A percentile compares a stretch with the other conserved stretches of the same genome.
phyloP scores from a whole-genome alignment of 2,797 vertebrate species.

The Chloroceryle amazona region DNA sequence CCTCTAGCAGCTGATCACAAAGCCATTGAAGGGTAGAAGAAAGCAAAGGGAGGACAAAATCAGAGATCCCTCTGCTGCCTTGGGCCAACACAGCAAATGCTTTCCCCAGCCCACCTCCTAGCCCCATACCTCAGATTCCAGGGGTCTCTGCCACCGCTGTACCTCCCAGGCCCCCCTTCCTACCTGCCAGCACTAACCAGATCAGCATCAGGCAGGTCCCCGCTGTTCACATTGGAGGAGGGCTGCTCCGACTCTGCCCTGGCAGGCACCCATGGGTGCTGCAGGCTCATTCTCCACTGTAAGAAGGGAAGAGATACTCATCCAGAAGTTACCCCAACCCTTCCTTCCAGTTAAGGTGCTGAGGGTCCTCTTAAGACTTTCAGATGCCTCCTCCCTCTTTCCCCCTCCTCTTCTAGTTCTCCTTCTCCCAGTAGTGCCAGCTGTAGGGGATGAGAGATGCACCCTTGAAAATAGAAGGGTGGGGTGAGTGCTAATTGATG shows the following conservation, averaged over 20 bases:
- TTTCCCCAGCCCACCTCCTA: background rate
- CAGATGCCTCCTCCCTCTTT: conserved; percentile 3
- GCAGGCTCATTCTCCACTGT: conserved; percentile 39
- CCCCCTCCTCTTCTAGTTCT: background rate
- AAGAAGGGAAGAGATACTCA: background rate
- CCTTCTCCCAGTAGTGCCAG: background rate
- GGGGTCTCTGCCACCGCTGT: background rate
- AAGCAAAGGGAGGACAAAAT: background rate
- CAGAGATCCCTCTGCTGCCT: background rate
- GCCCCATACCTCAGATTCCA: fast-evolving
- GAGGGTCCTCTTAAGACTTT: background rate
- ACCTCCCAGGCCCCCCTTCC: background rate
- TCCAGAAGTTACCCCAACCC: background rate
- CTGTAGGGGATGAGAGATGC: background rate
- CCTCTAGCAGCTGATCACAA: background rate
- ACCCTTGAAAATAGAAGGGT: background rate
- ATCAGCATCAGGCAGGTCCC: background rate
- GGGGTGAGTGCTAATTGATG: background rate
- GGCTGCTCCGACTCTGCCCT: background rate
- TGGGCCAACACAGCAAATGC: background rate
- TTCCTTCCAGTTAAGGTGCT: background rate
- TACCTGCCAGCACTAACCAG: conserved; percentile 53
- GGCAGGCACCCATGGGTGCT: conserved; percentile 49
- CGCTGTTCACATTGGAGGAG: background rate
- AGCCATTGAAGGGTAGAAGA: background rate